Evolutionary conservation across 2,797 vertebrate species (phyloP).

Genomic region (Peromyscus eremicus): DNA sequence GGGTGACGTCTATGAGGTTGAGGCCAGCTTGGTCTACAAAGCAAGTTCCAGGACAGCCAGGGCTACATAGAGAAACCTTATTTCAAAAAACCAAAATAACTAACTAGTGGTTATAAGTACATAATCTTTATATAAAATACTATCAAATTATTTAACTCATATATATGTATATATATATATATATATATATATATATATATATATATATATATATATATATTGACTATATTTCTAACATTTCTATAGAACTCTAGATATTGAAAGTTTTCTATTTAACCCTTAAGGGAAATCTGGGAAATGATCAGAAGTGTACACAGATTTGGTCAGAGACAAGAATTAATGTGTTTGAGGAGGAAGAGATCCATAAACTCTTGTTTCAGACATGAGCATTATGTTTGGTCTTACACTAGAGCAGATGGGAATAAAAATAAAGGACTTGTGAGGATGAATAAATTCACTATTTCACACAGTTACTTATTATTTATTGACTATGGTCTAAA

Average conservation of each 20-base stretch:
- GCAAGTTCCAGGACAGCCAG: not conserved
- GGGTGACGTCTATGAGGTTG: no score
- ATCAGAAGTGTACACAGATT: not conserved
- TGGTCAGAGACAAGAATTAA: not conserved
- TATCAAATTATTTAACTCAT: constrained; percentile 31
- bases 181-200: not conserved
- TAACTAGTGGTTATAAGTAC: not conserved
- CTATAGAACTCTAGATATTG: not conserved
- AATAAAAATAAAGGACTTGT: not conserved
- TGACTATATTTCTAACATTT: not conserved
- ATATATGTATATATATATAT: no score
- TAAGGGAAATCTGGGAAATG: not conserved
- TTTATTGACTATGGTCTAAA: not conserved
- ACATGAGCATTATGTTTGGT: not conserved
- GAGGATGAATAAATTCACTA: not conserved
- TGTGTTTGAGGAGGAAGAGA: not conserved
- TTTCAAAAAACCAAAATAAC: not conserved
- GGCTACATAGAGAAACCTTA: not conserved
- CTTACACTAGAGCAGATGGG: not conserved
- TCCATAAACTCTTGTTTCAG: not conserved
- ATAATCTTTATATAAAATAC: constrained; percentile 3
- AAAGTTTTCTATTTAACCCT: constrained; percentile 9
- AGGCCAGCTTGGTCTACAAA: no score
- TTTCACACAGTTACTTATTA: not conserved
- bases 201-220: not conserved